Percentiles rank a stretch among this genome's conserved stretches.
phyloP scores from a whole-genome alignment of 1,140 invertebrate genomes.

The Neodiprion virginianus region DNA sequence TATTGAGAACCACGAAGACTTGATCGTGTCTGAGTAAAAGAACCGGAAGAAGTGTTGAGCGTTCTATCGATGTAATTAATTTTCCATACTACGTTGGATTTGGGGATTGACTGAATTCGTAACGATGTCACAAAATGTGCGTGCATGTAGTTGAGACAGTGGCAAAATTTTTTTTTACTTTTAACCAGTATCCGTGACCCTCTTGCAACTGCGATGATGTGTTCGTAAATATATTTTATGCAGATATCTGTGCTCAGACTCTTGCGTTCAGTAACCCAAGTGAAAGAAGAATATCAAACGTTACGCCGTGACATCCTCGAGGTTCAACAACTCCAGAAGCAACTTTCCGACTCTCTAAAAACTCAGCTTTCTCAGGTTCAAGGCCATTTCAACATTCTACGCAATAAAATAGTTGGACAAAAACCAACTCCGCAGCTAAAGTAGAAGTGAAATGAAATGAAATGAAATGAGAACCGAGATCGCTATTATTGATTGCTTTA shows the following conservation, averaged over 20 bases:
- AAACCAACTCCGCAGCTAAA: slow-evolving; percentile 49
- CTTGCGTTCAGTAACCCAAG: slow-evolving; percentile 65
- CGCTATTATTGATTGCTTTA: not conserved
- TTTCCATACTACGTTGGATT: too few relatives aligned
- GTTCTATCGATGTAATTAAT: too few relatives aligned
- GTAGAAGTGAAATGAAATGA: slow-evolving; percentile 37
- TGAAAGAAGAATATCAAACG: slow-evolving; percentile 66
- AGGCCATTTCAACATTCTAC: slow-evolving; percentile 55
- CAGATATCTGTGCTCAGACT: slow-evolving; percentile 63
- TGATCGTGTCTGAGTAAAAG: not conserved
- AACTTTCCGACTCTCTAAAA: slow-evolving; percentile 64
- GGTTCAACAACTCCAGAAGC: slow-evolving; percentile 66
- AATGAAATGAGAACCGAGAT: slow-evolving; percentile 3
- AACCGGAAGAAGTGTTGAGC: not conserved
- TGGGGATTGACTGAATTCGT: too few relatives aligned
- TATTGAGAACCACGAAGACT: too few relatives aligned
- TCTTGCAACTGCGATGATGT: slow-evolving; percentile 20
- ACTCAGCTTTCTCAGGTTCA: slow-evolving; percentile 57
- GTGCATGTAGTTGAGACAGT: too few relatives aligned
- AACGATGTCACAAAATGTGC: too few relatives aligned
- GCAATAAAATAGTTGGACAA: slow-evolving; percentile 51
- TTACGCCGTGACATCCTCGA: slow-evolving; percentile 66
- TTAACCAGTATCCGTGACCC: too few relatives aligned
- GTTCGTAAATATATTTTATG: slow-evolving; percentile 29
- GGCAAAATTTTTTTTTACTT: too few relatives aligned